phyloP scores from a whole-genome alignment of 2,888 invertebrate species.

The Conops quadrifasciatus region DNA sequence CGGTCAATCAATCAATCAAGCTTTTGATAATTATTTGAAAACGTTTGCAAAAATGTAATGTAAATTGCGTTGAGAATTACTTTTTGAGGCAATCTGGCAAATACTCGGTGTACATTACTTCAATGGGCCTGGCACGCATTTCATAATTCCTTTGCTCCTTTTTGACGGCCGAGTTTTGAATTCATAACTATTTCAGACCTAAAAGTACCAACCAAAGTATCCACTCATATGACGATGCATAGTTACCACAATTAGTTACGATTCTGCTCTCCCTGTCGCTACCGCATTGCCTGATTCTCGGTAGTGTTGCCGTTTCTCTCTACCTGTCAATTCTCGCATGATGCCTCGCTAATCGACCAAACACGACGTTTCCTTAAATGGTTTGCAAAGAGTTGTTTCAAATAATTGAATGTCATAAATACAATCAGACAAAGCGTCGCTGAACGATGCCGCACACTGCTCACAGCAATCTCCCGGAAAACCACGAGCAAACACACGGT shows the following conservation, averaged over 20 bases:
- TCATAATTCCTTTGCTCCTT: too few relatives aligned
- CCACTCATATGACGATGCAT: too few relatives aligned
- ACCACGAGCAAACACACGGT: background rate
- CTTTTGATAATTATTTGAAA: too few relatives aligned
- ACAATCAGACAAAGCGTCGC: background rate
- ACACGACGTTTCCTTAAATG: conserved; percentile 29
- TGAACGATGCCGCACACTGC: background rate
- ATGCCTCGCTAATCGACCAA: conserved; percentile 29
- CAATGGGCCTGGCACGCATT: too few relatives aligned
- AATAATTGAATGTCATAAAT: conserved; percentile 36
- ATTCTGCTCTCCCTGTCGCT: background rate
- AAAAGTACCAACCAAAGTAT: too few relatives aligned
- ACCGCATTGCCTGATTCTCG: background rate
- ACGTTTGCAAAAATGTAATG: too few relatives aligned
- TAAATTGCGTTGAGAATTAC: too few relatives aligned
- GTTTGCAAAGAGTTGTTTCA: conserved; percentile 27
- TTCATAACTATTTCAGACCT: too few relatives aligned
- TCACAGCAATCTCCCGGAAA: background rate
- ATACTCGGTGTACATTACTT: too few relatives aligned
- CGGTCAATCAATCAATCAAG: too few relatives aligned
- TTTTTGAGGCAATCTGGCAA: too few relatives aligned
- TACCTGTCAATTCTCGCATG: background rate
- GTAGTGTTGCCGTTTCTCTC: background rate
- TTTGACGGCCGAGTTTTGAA: too few relatives aligned
- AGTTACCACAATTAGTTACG: background rate